Evolutionary conservation across 2,113 vertebrate species (phyloP).

Genomic region (Origma solitaria): DNA sequence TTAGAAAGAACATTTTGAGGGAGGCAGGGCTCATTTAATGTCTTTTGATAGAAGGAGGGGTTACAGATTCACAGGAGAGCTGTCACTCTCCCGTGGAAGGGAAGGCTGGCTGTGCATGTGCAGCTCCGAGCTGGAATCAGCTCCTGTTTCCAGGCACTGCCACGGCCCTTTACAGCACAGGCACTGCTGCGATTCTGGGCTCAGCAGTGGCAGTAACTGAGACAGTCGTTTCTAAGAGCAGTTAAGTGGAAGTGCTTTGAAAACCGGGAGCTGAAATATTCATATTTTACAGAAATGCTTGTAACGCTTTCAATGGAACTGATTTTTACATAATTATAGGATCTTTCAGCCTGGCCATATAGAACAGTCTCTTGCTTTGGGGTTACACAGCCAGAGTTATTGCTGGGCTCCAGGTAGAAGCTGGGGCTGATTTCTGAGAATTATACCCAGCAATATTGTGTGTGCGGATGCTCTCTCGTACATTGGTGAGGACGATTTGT

Average conservation of each 20-base stretch:
- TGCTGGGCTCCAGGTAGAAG: not conserved
- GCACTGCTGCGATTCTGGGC: not conserved
- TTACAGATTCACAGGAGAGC: not conserved
- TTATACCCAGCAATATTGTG: accelerated
- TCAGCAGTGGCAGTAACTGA: not conserved
- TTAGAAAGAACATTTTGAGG: not conserved
- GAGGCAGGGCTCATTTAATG: not conserved
- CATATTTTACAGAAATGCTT: not conserved
- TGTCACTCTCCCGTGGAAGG: not conserved
- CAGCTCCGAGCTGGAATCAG: not conserved
- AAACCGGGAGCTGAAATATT: not conserved
- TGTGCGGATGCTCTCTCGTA: not conserved
- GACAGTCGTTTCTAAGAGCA: not conserved
- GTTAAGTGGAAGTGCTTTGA: not conserved
- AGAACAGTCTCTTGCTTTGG: not conserved
- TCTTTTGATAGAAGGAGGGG: not conserved
- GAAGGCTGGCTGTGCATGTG: not conserved
- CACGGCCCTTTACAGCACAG: not conserved
- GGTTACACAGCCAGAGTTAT: not conserved
- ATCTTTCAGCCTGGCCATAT: not conserved
- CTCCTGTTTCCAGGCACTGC: not conserved
- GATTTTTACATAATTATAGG: not conserved
- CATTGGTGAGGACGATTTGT: not conserved
- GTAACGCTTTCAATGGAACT: not conserved
- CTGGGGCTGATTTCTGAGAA: not conserved